These are phyloP conservation scores for Whitmania pigra DNA, from an alignment of 1,140 invertebrate genomes.

Conservation along the genomic window DNA sequence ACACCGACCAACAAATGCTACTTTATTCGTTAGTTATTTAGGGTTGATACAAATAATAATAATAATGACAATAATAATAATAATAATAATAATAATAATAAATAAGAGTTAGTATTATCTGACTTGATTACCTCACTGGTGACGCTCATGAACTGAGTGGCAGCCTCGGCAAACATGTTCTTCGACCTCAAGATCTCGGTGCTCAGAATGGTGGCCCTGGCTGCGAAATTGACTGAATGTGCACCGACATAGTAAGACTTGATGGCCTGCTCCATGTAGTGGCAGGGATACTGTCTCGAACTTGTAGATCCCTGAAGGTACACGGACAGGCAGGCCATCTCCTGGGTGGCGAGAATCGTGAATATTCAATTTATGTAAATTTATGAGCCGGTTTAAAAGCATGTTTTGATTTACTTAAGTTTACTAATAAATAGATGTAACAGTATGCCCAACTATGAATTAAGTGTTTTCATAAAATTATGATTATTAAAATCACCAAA, in stretches of 20 bases:
- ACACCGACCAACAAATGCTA: no score
- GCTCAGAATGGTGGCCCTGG: constrained; percentile 71
- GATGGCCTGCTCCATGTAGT: constrained; percentile 87
- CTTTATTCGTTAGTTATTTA: no score
- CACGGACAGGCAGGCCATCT: constrained; percentile 83
- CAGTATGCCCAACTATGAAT: no score
- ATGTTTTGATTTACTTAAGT: background rate
- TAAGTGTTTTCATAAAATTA: no score
- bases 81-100: no score
- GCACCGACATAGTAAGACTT: constrained; percentile 74
- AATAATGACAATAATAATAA: no score
- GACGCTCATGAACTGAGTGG: constrained; percentile 81
- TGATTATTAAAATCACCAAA: no score
- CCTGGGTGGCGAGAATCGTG: constrained; percentile 37
- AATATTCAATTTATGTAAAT: no score
- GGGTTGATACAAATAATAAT: no score
- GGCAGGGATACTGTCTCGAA: constrained; percentile 46
- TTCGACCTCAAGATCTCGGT: constrained; percentile 68
- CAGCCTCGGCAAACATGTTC: constrained; percentile 69
- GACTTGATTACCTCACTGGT: constrained; percentile 61
- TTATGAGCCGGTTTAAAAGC: no score
- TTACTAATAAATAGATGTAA: no score
- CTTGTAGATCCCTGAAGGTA: constrained; percentile 65
- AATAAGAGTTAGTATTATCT: no score
- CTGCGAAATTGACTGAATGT: constrained; percentile 62